phyloP scores from a whole-genome alignment of 37 sponge, comb jelly and placozoan genomes.

The Cladorhizidae sp. region DNA sequence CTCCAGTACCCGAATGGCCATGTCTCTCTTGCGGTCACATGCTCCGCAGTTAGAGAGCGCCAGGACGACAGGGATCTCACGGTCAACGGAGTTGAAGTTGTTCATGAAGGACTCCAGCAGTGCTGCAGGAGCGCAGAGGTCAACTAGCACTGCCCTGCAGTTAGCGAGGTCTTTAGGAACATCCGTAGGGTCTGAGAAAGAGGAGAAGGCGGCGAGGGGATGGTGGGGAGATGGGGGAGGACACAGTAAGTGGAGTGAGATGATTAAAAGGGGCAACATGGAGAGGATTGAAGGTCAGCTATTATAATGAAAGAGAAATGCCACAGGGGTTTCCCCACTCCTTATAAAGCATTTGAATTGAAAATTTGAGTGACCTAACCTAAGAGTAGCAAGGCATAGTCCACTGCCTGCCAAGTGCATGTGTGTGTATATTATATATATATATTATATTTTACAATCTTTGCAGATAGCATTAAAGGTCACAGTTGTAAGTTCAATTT shows the following conservation, averaged over 20 bases:
- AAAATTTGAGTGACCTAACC: too few species aligned
- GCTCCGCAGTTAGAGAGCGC: constrained; percentile 31
- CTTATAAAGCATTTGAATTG: too few species aligned
- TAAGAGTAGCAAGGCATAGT: too few species aligned
- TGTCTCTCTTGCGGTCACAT: constrained; percentile 39
- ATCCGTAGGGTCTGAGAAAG: constrained; percentile 50
- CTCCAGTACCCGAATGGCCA: constrained; percentile 34
- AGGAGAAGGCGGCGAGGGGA: neutral
- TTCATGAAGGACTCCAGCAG: constrained; percentile 47
- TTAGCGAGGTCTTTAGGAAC: constrained; percentile 24
- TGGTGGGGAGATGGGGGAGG: too few species aligned
- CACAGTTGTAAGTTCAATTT: too few species aligned
- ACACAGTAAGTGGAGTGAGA: constrained; percentile 9
- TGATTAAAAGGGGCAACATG: neutral
- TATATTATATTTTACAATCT: too few species aligned
- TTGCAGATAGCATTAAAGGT: too few species aligned
- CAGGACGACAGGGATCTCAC: constrained; percentile 33
- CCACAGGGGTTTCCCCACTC: too few species aligned
- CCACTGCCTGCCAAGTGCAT: too few species aligned
- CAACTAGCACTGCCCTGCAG: constrained; percentile 61
- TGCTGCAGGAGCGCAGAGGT: constrained; percentile 35
- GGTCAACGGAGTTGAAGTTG: neutral
- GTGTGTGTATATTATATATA: too few species aligned
- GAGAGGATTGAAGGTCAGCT: neutral
- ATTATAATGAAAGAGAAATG: too few species aligned